Percentiles rank a stretch among this genome's conserved stretches.
These are phyloP conservation scores for Chondrosia reniformis DNA, from an alignment of 37 sponge, comb jelly and placozoan species.

Conservation along the genomic window DNA sequence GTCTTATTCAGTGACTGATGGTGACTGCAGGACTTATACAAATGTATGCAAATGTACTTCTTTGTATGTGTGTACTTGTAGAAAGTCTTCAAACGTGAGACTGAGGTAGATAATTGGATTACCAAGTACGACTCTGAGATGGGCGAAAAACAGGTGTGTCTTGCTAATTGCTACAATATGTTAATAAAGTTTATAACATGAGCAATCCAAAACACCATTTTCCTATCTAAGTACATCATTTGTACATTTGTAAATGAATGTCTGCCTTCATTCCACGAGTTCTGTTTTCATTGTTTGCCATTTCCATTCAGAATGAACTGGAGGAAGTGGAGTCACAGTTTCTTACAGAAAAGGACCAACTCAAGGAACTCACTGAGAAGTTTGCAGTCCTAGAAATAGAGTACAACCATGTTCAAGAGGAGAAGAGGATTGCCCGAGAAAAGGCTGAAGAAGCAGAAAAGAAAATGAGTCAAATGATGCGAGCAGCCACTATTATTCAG, in stretches of 20 bases:
- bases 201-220: too few relatives aligned
- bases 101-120: slow-evolving; percentile 95
- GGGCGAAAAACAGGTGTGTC: slow-evolving; percentile 82
- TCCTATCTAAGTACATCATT: too few relatives aligned
- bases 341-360: slow-evolving; percentile 65
- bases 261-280: too few relatives aligned
- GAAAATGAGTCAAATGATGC: slow-evolving; percentile 31
- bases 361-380: slow-evolving; percentile 85
- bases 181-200: too few relatives aligned
- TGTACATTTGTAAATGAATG: too few relatives aligned
- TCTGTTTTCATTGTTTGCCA: background rate
- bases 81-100: slow-evolving; percentile 80
- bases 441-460: slow-evolving; percentile 66
- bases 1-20: background rate
- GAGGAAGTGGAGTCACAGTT: slow-evolving; percentile 62
- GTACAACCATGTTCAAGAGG: slow-evolving; percentile 71
- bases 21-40: background rate
- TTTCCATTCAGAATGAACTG: slow-evolving; percentile 46
- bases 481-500: slow-evolving; percentile 81
- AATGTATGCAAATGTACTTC: background rate
- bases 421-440: slow-evolving; percentile 77
- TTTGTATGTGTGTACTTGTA: slow-evolving; percentile 1
- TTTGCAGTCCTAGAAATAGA: slow-evolving; percentile 72
- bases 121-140: slow-evolving; percentile 89
- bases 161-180: too few relatives aligned